A percentile compares a stretch with the other conserved stretches of the same genome.
Evolutionary conservation across 2,888 invertebrate genomes (phyloP).

Genomic region (Chrysotoxum bicinctum): DNA sequence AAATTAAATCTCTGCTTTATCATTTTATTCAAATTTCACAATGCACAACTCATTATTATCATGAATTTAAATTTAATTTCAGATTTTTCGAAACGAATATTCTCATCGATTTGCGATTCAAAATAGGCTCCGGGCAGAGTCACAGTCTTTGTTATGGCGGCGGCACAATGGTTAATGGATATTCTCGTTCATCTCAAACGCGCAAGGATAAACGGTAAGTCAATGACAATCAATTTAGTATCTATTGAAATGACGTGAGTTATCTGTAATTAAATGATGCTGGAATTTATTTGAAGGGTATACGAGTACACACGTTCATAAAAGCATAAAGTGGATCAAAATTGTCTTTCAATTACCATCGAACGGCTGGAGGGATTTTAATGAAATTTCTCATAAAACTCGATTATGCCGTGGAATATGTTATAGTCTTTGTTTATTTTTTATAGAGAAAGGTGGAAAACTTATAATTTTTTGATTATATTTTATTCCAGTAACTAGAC

Average conservation of each 20-base stretch:
- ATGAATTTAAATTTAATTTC: conserved; percentile 37
- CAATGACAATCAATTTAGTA: background rate
- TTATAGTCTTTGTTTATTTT: background rate
- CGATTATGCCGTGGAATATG: too few relatives aligned
- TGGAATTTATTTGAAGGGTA: background rate
- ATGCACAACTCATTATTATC: background rate
- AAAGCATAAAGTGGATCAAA: conserved; percentile 9
- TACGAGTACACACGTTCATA: background rate
- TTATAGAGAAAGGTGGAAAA: too few relatives aligned
- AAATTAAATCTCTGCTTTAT: background rate
- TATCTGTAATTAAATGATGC: background rate
- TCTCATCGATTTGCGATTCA: conserved; percentile 79
- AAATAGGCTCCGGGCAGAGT: conserved; percentile 85
- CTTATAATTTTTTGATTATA: too few relatives aligned
- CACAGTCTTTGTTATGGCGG: conserved; percentile 82
- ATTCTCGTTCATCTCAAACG: conserved; percentile 82
- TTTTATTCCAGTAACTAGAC: too few relatives aligned
- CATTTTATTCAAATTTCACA: background rate
- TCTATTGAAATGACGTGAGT: background rate
- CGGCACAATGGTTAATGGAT: conserved; percentile 82
- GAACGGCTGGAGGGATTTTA: too few relatives aligned
- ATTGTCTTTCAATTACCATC: too few relatives aligned
- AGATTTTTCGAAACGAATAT: conserved; percentile 58
- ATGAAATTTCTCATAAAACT: too few relatives aligned
- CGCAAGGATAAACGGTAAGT: conserved; percentile 84